phyloP scores from a whole-genome alignment of 2,797 vertebrate genomes.

The Fistularia commersonii region DNA sequence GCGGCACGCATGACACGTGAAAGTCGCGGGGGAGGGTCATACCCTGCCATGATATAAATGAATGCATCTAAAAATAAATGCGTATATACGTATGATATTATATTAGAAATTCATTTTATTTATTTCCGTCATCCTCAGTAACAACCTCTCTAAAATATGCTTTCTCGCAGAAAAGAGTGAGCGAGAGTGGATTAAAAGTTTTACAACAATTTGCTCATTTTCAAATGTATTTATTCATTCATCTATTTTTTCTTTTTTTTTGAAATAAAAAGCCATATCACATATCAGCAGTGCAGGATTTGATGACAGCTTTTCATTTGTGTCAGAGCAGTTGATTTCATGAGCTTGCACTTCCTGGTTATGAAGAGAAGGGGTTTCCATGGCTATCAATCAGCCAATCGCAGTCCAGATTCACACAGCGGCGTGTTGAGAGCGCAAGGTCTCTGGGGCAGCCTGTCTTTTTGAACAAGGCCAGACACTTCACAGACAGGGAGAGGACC shows the following conservation, averaged over 20 bases:
- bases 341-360: constrained; percentile 60
- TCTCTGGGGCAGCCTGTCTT: constrained; percentile 76
- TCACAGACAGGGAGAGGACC: constrained; percentile 77
- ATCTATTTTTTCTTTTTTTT: no score
- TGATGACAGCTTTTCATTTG: background rate
- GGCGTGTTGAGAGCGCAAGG: constrained; percentile 51
- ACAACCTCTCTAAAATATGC: constrained; percentile 31
- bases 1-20: constrained; percentile 11
- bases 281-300: no score
- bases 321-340: background rate
- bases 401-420: constrained; percentile 41
- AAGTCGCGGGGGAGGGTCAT: background rate
- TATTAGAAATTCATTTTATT: no score
- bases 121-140: constrained; percentile 16
- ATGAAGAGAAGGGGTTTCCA: constrained; percentile 65
- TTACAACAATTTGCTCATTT: no score
- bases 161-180: constrained; percentile 37
- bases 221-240: no score
- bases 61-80: no score
- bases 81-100: no score
- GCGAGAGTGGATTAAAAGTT: no score
- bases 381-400: constrained; percentile 73
- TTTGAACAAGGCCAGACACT: constrained; percentile 78
- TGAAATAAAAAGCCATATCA: background rate
- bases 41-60: no score